Evolutionary conservation across 2,888 invertebrate species (phyloP), one percentile per base, ranked within the genome.

Genomic region (Podotricha telesiphe): DNA sequence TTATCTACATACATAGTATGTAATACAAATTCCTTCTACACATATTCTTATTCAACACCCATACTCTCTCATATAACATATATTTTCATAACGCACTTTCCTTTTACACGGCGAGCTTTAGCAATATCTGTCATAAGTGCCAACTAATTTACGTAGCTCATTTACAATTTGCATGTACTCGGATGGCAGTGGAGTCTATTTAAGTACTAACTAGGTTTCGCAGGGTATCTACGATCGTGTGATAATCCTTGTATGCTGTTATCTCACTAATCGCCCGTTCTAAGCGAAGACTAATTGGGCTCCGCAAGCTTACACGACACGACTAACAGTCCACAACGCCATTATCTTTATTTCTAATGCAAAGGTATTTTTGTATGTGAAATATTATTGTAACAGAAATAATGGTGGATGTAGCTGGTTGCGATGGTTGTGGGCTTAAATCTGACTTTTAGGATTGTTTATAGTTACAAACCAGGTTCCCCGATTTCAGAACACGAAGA

Each of bases 261-360:
- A 62, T 62, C 62, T 62, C 62, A 19, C 37, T 62, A 62, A 62
- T 62, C 62, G 62, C 34, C 45, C 48, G 62, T 62, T 62, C 48
- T 48, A 34, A 50, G 62, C 62, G 50, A 50, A 50, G 62, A 37
- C 62, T 50, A 62, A 62, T 62, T 62, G 37, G 37, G 1, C 62
- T 22, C 42, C 37, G 37, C 37, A 15, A 62, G 62, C 37, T 62
- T 62, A 62, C 34, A 62, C 34, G 20, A 48, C 19, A 20, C 28
- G 19, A 15, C 4, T 20, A 42, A 48, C 34, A 50, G 13, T 37
- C 15, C 13, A 17, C 37, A 62, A 34, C 28, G 45, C 10, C 15
- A 37, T 37, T 48, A 37, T 48, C 48, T 48, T 59, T 48, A 7
- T 62, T 48, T 34, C 34, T 48, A 19, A 34, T 59, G 17, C 0